These are phyloP conservation scores for Coturnix japonica DNA, from an alignment of 2,113 vertebrate genomes.

Conservation along the genomic window DNA sequence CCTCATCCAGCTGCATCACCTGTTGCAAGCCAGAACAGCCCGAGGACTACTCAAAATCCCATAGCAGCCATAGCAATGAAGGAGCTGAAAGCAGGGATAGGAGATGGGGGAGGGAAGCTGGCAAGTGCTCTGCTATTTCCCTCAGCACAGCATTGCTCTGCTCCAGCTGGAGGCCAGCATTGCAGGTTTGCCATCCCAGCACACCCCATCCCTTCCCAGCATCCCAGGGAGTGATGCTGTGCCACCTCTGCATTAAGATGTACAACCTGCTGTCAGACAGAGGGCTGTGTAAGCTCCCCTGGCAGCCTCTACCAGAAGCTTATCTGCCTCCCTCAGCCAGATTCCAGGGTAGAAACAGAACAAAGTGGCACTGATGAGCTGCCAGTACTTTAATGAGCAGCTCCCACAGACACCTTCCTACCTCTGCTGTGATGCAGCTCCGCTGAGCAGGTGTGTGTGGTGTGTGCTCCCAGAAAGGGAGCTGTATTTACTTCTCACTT, in stretches of 20 bases:
- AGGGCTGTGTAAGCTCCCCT: not conserved
- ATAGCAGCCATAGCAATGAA: not conserved
- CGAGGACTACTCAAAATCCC: not conserved
- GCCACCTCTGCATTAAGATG: not conserved
- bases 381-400: constrained; percentile 48
- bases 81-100: not conserved
- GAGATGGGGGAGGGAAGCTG: not conserved
- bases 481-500: constrained; percentile 2
- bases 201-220: not conserved
- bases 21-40: not conserved
- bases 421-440: not conserved
- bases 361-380: constrained; percentile 19
- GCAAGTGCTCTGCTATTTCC: accelerated
- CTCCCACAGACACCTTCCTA: constrained; percentile 24
- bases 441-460: not conserved
- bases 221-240: not conserved
- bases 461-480: not conserved
- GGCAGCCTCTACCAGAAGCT: not conserved
- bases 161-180: not conserved
- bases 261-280: constrained; percentile 1
- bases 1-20: not conserved
- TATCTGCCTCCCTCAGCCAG: constrained; percentile 41
- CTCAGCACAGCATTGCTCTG: not conserved
- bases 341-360: constrained; percentile 4
- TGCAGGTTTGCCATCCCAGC: accelerated